Conservation (phyloP, 1,140 invertebrate genomes). For the Drosophila nigrodunni region DNA sequence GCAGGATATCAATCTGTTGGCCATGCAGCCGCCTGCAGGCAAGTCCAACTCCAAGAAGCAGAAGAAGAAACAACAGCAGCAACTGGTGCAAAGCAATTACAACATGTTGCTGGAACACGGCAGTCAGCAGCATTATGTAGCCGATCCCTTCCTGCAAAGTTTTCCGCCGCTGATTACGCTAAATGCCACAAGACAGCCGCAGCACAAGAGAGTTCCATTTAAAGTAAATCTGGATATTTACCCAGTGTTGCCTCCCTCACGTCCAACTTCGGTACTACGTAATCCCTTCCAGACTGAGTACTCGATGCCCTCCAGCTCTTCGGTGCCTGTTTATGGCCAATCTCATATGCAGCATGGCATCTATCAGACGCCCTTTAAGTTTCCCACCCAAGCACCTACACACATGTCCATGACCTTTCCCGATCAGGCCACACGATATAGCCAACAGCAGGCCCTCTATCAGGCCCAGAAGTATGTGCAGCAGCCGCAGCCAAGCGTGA, state of each 20-base stretch:
- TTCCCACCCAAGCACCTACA: constrained; percentile 60
- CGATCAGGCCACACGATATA: constrained; percentile 64
- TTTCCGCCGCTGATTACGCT: constrained; percentile 53
- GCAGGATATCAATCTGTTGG: constrained; percentile 74
- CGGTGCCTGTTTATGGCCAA: constrained; percentile 39
- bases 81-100: constrained; percentile 48
- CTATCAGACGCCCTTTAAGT: constrained; percentile 66
- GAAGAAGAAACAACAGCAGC: constrained; percentile 61
- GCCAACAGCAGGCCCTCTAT: constrained; percentile 62
- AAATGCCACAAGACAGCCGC: constrained; percentile 70
- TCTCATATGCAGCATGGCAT: constrained; percentile 41
- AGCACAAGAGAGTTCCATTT: constrained; percentile 68
- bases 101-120: constrained; percentile 54
- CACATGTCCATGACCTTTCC: constrained; percentile 58
- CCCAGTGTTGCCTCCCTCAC: constrained; percentile 69
- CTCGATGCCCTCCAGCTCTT: constrained; percentile 51
- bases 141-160: constrained; percentile 60
- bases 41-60: constrained; percentile 66
- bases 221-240: constrained; percentile 79
- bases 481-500: constrained; percentile 22
- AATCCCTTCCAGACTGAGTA: constrained; percentile 75
- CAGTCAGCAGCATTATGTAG: constrained; percentile 62
- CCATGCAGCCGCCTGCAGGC: constrained; percentile 56
- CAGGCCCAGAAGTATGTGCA: constrained; percentile 38
- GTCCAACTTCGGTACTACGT: constrained; percentile 65